A percentile compares a stretch with the other conserved stretches of the same genome.
phyloP scores from a whole-genome alignment of 1,140 invertebrate genomes.

The Micrasema minimum region DNA sequence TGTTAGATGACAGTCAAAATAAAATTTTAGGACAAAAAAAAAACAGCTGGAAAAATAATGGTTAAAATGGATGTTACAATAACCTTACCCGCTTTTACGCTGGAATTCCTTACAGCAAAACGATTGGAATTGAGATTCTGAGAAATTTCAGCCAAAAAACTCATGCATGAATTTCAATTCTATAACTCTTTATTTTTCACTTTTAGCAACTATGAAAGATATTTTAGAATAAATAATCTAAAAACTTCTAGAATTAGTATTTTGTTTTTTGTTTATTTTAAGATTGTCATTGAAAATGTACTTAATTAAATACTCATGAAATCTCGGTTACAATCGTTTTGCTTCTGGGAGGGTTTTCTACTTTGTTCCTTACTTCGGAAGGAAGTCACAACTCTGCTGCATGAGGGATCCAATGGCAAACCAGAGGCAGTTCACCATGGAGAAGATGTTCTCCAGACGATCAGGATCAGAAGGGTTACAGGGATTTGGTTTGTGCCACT shows the following conservation, averaged over 20 bases:
- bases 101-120: too few relatives aligned
- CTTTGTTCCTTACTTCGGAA: slow-evolving; percentile 81
- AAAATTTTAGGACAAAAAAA: neutral
- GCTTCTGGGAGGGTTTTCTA: too few relatives aligned
- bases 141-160: too few relatives aligned
- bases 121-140: too few relatives aligned
- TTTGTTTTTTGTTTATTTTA: too few relatives aligned
- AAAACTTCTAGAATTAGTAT: neutral
- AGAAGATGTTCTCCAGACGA: slow-evolving; percentile 90
- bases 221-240: neutral
- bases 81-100: slow-evolving; percentile 3
- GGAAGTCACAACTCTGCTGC: slow-evolving; percentile 91
- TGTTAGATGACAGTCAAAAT: slow-evolving; percentile 25
- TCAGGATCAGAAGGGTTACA: slow-evolving; percentile 76
- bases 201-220: too few relatives aligned
- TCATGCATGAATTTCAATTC: too few relatives aligned
- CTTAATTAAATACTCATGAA: too few relatives aligned
- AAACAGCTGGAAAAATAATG: neutral
- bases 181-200: too few relatives aligned
- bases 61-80: slow-evolving; percentile 2
- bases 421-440: slow-evolving; percentile 93
- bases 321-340: too few relatives aligned
- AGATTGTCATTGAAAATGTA: too few relatives aligned
- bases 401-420: slow-evolving; percentile 94
- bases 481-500: slow-evolving; percentile 91